phyloP scores from a whole-genome alignment of 2,113 vertebrate species.

The Chaetorhynchus papuensis region DNA sequence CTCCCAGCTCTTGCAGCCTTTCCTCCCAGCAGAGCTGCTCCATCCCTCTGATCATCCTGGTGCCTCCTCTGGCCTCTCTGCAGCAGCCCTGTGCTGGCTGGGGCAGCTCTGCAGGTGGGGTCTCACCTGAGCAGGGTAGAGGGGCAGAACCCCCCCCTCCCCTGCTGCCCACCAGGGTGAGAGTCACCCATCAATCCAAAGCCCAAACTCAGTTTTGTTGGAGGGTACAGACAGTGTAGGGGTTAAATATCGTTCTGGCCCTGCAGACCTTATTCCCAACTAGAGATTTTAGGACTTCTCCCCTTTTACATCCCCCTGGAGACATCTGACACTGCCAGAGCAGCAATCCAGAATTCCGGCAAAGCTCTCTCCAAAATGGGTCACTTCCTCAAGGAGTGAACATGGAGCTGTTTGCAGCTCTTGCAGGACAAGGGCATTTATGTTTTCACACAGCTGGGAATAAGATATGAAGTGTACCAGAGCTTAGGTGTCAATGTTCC shows the following conservation, averaged over 20 bases:
- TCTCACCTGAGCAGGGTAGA: background rate
- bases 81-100: background rate
- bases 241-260: background rate
- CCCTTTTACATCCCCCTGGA: background rate
- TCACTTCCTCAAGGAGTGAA: background rate
- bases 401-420: background rate
- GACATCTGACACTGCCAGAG: background rate
- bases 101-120: background rate
- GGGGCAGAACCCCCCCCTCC: background rate
- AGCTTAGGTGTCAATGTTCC: background rate
- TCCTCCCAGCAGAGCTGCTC: background rate
- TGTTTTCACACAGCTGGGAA: background rate
- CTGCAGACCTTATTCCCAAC: background rate
- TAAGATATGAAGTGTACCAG: background rate
- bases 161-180: background rate
- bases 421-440: background rate
- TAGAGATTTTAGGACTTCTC: background rate
- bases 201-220: too few relatives aligned
- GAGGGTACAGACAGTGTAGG: background rate
- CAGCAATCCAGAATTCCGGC: background rate
- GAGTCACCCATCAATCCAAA: background rate
- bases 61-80: fast-evolving
- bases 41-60: background rate
- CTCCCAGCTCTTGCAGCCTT: background rate
- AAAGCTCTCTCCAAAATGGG: background rate